Evolutionary conservation across 2,113 vertebrate genomes (phyloP), one percentile per base, ranked within the genome.

Genomic region (Pangasianodon gigas): DNA sequence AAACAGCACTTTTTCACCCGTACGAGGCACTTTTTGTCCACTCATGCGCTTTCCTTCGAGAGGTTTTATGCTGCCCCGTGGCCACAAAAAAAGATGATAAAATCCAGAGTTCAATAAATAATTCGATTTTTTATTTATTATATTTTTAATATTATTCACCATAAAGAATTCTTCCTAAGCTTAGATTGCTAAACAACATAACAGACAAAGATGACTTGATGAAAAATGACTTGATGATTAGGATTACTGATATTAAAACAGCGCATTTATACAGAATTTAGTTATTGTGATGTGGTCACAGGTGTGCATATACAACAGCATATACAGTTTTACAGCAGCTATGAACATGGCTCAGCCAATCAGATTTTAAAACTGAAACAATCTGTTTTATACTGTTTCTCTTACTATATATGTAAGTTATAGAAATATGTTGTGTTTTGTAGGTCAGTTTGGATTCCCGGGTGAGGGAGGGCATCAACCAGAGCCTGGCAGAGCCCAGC

Each of bases 381-480:
- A 74, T 7, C 69, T 19, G 37, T 69, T 69, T 14, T 69, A 32
- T 7, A 41, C 37, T 74, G 32, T 74, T 37, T 21, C 6, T 18
- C 18, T 26, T 46, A 1, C 2, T 44, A 26, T 26, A 77, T 77
- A 26, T 48, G 9, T 48, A 29, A 29, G 44, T 79, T 44, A 79
- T 6, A 5, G 26, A 1, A 44, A 41, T 48, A 9, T 52, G 2
- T 69, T 81, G 37, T 56, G 18, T 79, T 62, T 77, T 69, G 2
- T 94, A 99, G 98, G 98, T 99, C 94, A 99, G 98, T 94, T 94
- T 99, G 95, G 98, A 99, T 95, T 98, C 98, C 1, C 96, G 98
- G 44, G 98, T 99, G 46, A 96, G 98, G 84, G 98, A 99, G 91
- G 97, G 97, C 91, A 99, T 99, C 94, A 99, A 99, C 95, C 94